Conservation (phyloP, 2,888 invertebrate species). For the Habroteleia sp. region DNA sequence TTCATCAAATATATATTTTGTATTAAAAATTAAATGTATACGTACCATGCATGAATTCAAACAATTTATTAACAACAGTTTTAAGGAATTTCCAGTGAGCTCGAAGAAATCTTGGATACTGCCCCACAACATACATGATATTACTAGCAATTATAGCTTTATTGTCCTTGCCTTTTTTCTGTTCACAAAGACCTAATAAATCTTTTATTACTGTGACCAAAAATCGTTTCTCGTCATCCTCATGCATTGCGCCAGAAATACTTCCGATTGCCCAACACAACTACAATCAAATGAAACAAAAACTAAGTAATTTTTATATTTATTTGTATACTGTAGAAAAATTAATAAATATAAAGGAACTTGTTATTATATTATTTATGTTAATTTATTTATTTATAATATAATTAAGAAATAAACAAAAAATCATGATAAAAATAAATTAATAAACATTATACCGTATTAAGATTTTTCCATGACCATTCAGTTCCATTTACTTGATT, state of each 20-base stretch:
- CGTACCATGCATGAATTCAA: constrained; percentile 98
- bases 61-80: constrained; percentile 99
- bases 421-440: too few species aligned
- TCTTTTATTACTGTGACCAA: constrained; percentile 99
- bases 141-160: constrained; percentile 99
- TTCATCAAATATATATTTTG: constrained; percentile 25
- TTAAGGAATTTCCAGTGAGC: constrained; percentile 99
- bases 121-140: constrained; percentile 99
- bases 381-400: too few species aligned
- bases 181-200: constrained; percentile 97
- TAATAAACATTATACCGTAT: constrained; percentile 85
- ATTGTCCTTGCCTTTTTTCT: constrained; percentile 99
- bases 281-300: constrained; percentile 69
- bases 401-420: too few species aligned
- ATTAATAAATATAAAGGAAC: too few species aligned
- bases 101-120: constrained; percentile 98
- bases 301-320: too few species aligned
- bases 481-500: constrained; percentile 99
- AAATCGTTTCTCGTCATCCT: constrained; percentile 99
- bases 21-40: constrained; percentile 10
- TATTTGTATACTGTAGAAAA: too few species aligned
- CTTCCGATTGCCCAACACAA: constrained; percentile 99
- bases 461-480: constrained; percentile 99
- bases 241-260: constrained; percentile 99
- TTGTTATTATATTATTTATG: too few species aligned